These are phyloP conservation scores for Cochlearius cochlearius DNA, from an alignment of 2,113 vertebrate species.

Conservation along the genomic window DNA sequence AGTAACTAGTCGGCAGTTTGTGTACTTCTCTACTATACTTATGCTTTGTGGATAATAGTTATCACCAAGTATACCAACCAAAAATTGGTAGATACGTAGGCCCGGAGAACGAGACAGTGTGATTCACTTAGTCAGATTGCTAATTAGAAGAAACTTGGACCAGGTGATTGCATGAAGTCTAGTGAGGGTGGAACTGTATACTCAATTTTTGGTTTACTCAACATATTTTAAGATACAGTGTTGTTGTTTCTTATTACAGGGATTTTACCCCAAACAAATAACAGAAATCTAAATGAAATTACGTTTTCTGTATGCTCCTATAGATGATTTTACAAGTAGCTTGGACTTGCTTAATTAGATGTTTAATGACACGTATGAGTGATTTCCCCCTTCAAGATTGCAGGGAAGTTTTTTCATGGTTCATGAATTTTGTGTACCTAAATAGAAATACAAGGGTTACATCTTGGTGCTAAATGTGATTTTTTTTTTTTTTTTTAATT, in stretches of 20 bases:
- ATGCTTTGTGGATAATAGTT: background rate
- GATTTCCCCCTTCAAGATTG: background rate
- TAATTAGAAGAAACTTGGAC: background rate
- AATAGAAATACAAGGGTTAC: background rate
- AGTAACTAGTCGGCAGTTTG: background rate
- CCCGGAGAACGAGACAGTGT: background rate
- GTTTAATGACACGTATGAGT: background rate
- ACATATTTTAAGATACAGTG: background rate
- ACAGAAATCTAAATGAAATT: background rate
- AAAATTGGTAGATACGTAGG: background rate
- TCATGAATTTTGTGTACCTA: background rate
- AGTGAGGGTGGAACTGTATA: background rate
- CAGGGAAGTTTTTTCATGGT: background rate
- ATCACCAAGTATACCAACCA: no score
- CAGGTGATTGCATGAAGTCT: background rate
- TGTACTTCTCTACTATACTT: background rate
- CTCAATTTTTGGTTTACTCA: background rate
- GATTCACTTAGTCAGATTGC: background rate
- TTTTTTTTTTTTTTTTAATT: background rate
- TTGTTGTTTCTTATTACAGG: background rate
- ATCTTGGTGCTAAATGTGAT: background rate
- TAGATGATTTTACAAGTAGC: background rate
- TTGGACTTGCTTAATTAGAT: background rate
- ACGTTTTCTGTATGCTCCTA: background rate
- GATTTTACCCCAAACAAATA: background rate